A percentile compares a stretch with the other conserved stretches of the same genome.
Evolutionary conservation across 1,140 invertebrate species (phyloP).

Genomic region (Lepidurus arcticus): DNA sequence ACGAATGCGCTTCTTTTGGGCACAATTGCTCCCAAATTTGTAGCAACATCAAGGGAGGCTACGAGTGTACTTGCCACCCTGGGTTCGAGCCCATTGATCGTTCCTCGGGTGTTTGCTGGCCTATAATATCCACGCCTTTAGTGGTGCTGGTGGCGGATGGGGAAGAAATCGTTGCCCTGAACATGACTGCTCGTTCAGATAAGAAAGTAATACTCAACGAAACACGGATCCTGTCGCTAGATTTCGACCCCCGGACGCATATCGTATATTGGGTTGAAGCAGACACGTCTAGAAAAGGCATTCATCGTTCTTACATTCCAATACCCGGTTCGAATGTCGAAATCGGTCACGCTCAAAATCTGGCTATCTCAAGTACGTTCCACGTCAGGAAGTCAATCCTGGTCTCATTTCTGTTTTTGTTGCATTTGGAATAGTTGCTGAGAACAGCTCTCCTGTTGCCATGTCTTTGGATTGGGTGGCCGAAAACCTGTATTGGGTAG

Average conservation of each 20-base stretch:
- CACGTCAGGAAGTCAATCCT: too few species aligned
- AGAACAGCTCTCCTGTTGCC: slow-evolving; percentile 70
- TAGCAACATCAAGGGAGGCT: slow-evolving; percentile 85
- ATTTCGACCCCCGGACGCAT: slow-evolving; percentile 70
- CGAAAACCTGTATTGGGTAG: slow-evolving; percentile 91
- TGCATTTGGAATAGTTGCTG: slow-evolving; percentile 39
- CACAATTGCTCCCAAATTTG: slow-evolving; percentile 90
- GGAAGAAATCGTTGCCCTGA: slow-evolving; percentile 43
- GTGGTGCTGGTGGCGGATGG: slow-evolving; percentile 32
- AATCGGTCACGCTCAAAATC: slow-evolving; percentile 74
- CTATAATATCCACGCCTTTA: slow-evolving; percentile 36
- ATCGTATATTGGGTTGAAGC: slow-evolving; percentile 93
- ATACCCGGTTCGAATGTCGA: slow-evolving; percentile 56
- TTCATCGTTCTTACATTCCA: slow-evolving; percentile 85
- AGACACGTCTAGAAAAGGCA: slow-evolving; percentile 79
- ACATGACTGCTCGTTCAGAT: slow-evolving; percentile 37
- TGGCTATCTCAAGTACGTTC: slow-evolving; percentile 53
- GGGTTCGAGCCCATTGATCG: slow-evolving; percentile 71
- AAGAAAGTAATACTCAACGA: slow-evolving; percentile 70
- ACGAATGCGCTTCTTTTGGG: slow-evolving; percentile 76
- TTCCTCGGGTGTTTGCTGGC: slow-evolving; percentile 73
- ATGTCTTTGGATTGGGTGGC: slow-evolving; percentile 87
- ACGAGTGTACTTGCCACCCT: slow-evolving; percentile 74
- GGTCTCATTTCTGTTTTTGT: too few species aligned
- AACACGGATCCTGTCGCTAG: slow-evolving; percentile 78